Conservation (phyloP, 2,113 vertebrate species). For the Psilopsiagon aurifrons region DNA sequence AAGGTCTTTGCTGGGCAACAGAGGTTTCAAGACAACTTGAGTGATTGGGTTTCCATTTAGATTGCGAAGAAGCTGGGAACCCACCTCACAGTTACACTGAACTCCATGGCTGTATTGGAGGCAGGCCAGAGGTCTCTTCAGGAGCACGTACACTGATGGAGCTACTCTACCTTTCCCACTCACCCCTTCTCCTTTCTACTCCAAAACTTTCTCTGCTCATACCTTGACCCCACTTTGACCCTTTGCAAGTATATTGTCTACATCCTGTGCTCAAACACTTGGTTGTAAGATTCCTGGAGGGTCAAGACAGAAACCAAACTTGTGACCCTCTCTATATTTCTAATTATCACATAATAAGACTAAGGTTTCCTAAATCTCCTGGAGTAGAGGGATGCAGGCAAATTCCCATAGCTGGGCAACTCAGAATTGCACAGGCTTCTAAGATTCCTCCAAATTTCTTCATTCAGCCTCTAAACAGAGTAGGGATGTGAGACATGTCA, state of each 20-base stretch:
- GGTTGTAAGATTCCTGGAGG: not conserved
- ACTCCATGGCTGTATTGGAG: not conserved
- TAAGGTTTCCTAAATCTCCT: not conserved
- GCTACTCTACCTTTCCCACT: not conserved
- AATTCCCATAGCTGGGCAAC: not conserved
- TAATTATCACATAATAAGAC: not conserved
- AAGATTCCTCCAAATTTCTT: constrained; percentile 2
- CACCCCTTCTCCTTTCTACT: not conserved
- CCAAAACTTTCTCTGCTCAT: not conserved
- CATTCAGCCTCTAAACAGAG: not conserved
- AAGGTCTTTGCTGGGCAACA: not conserved
- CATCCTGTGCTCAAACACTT: not conserved
- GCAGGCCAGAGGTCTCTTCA: not conserved
- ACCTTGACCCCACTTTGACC: not conserved
- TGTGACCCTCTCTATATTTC: not conserved
- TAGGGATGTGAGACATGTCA: not conserved
- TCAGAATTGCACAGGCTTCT: not conserved
- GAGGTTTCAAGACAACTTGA: not conserved
- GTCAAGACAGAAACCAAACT: not conserved
- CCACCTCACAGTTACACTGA: not conserved
- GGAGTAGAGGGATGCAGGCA: not conserved
- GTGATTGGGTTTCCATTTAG: not conserved
- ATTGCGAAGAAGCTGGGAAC: not conserved
- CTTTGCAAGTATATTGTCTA: not conserved
- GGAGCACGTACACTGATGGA: not conserved